phyloP scores from a whole-genome alignment of 2,888 invertebrate genomes.

The Arrhopalites spinosus region DNA sequence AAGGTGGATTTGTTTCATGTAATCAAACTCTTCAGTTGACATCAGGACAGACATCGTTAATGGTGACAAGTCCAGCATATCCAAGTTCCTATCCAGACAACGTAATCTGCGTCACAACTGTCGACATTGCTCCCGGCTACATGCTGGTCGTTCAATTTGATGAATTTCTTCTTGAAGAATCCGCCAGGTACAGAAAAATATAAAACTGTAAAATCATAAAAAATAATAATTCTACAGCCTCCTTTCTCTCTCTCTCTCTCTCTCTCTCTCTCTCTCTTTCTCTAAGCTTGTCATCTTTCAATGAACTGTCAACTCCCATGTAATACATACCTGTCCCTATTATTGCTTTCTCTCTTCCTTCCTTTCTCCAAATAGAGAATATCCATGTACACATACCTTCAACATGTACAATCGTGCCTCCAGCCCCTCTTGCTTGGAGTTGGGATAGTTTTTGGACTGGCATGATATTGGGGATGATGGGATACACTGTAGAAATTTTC shows the following conservation, averaged over 20 bases:
- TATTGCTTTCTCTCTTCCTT: neutral
- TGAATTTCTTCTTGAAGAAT: conserved; percentile 75
- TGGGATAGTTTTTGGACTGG: no score
- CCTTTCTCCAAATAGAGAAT: neutral
- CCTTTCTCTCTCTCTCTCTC: no score
- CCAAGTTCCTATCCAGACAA: conserved; percentile 78
- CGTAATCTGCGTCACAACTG: conserved; percentile 73
- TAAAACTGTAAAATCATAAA: neutral
- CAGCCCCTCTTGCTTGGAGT: no score
- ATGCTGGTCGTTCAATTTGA: conserved; percentile 76
- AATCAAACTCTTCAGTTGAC: conserved; percentile 72
- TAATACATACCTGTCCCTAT: neutral
- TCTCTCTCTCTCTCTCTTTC: neutral
- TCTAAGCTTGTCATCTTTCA: neutral
- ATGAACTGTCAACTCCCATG: neutral
- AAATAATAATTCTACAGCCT: neutral
- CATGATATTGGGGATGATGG: no score
- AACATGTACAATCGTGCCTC: no score
- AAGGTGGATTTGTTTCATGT: conserved; percentile 61
- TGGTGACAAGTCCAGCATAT: conserved; percentile 79
- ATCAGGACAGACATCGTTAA: conserved; percentile 68
- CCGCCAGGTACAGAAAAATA: conserved; percentile 70
- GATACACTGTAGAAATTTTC: no score
- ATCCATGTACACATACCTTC: neutral
- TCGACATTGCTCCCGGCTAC: conserved; percentile 72